These are phyloP conservation scores for Diabrotica virgifera DNA, from an alignment of 1,140 invertebrate species.

Conservation along the genomic window DNA sequence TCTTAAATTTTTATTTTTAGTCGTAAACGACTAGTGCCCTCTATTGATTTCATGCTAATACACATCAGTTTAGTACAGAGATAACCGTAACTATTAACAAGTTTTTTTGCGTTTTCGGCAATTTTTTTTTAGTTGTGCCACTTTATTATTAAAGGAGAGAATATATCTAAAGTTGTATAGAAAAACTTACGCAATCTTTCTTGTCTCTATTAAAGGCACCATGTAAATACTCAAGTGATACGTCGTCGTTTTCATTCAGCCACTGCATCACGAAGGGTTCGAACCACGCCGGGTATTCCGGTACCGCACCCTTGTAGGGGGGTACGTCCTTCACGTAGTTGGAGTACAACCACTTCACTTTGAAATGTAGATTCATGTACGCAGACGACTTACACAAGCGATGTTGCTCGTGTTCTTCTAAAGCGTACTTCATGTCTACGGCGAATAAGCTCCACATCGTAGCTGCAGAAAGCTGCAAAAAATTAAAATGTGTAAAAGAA, in stretches of 20 bases:
- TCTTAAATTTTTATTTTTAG: no score
- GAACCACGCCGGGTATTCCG: conserved; percentile 98
- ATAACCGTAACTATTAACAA: no score
- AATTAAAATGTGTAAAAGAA: not conserved
- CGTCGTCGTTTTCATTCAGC: conserved; percentile 99
- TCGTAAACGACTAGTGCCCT: no score
- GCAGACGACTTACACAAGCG: conserved; percentile 95
- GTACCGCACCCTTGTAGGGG: conserved; percentile 90
- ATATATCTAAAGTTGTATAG: not conserved
- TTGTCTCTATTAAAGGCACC: conserved; percentile 98
- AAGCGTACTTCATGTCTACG: conserved; percentile 95
- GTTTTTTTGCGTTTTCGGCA: no score
- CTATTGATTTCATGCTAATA: no score
- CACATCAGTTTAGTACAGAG: no score
- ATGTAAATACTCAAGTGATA: conserved; percentile 97
- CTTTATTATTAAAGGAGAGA: no score
- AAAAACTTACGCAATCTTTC: conserved; percentile 87
- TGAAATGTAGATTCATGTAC: conserved; percentile 99
- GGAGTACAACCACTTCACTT: conserved; percentile 98
- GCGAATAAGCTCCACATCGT: conserved; percentile 98
- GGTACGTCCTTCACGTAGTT: conserved; percentile 99
- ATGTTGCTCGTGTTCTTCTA: conserved; percentile 97
- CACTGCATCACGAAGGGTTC: conserved; percentile 99
- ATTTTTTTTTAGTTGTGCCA: no score
- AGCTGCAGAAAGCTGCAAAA: conserved; percentile 82